phyloP scores from a whole-genome alignment of 2,113 vertebrate species.

The Haemorhous mexicanus region DNA sequence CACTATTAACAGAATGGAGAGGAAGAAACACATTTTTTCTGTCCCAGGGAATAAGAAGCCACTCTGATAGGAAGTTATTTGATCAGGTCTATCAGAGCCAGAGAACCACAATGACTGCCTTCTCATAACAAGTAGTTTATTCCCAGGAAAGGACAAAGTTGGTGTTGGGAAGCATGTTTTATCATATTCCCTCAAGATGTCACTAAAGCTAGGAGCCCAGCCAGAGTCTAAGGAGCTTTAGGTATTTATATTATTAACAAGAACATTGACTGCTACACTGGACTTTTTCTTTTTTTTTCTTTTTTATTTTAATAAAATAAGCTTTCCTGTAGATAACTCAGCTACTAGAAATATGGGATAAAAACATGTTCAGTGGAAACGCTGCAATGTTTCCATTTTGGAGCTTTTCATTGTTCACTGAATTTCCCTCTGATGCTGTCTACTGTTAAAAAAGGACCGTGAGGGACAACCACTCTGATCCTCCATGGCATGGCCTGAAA shows the following conservation, averaged over 20 bases:
- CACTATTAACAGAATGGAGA: constrained; percentile 19
- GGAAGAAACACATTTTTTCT: constrained; percentile 10
- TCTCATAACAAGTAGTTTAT: neutral
- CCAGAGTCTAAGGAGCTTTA: neutral
- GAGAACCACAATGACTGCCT: neutral
- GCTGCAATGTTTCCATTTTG: neutral
- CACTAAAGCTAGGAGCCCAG: neutral
- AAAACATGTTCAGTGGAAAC: neutral
- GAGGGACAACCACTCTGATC: neutral
- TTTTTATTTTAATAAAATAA: neutral
- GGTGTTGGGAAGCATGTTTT: neutral
- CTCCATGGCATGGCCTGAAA: neutral
- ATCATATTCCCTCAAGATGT: neutral
- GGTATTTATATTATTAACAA: neutral
- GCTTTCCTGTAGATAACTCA: neutral
- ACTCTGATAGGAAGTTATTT: neutral
- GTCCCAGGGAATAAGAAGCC: neutral
- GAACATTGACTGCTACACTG: neutral
- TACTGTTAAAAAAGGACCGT: neutral
- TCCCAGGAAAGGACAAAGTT: neutral
- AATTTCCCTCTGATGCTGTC: neutral
- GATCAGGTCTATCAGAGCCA: neutral
- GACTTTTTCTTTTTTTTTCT: neutral
- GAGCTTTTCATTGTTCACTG: neutral
- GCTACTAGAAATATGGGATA: neutral